Evolutionary conservation across 2,888 invertebrate species (phyloP), one percentile per base, ranked within the genome.

Genomic region (Boloria selene): DNA sequence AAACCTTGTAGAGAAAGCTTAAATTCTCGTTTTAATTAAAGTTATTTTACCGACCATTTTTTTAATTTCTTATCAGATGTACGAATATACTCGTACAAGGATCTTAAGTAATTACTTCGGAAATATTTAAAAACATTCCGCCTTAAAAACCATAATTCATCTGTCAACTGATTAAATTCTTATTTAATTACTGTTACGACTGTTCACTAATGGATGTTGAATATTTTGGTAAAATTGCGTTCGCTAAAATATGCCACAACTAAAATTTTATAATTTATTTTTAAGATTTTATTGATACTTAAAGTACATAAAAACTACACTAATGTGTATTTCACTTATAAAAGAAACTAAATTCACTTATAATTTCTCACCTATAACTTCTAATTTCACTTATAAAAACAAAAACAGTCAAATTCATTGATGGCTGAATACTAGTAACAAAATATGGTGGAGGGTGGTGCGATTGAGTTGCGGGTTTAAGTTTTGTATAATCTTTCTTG

Each of bases 11-110:
- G 73, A 79, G 80, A 75, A 77, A 82, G 83, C 22, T 45, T n/a
- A 84, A 82, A 83, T 77, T 79, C 78, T 71, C 81, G 79, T 81
- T 90, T 89, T 86, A 87, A 89, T 89, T 89, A 86, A 88, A 85
- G 80, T 79, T 81, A 82, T 80, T 82, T 38, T 77, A 78, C 81
- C 78, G 80, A 79, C 79, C 78, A 76, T 74, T 85, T 88, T 86
- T 82, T 86, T 82, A 77, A 83, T 77, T 74, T 74, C 80, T 87
- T 90, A 90, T 90, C 90, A 86, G 88, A 89, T 88, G 80, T 76
- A 80, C 79, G 77, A 76, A 78, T 79, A 79, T 85, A 85, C 22
- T 22, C 22, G 22, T 22, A 3, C 85, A 85, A 86, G 81, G 80
- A 84, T 86, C 83, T 79, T 79, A 83, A 85, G 87, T 90, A 88